Evolutionary conservation across 2,888 invertebrate species (phyloP).

Genomic region (Portevinia maculata): DNA sequence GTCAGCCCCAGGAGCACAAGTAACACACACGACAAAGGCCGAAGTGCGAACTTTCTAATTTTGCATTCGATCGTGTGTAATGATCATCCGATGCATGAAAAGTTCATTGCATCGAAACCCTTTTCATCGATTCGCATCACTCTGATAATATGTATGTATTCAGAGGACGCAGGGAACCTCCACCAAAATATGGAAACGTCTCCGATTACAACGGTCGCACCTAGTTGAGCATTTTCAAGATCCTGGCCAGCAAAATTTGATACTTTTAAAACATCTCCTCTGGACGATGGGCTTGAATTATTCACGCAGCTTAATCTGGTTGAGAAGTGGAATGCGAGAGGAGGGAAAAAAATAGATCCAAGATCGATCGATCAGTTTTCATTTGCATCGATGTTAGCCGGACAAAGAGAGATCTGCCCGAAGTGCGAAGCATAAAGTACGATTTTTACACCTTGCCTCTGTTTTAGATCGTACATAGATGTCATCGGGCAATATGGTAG

Average conservation of each 20-base stretch:
- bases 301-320: slow-evolving; percentile 23
- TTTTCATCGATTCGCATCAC: slow-evolving; percentile 17
- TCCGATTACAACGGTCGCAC: slow-evolving; percentile 32
- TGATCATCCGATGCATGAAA: slow-evolving; percentile 38
- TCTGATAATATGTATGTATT: not conserved
- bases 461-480: not conserved
- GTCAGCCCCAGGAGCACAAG: not conserved
- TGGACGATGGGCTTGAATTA: slow-evolving; percentile 3
- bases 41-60: slow-evolving; percentile 59
- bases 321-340: slow-evolving; percentile 13
- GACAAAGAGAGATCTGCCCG: not conserved
- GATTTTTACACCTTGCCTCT: slow-evolving; percentile 8
- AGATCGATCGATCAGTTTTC: slow-evolving; percentile 15
- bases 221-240: slow-evolving; percentile 2
- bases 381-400: not conserved
- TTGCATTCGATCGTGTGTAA: slow-evolving; percentile 51
- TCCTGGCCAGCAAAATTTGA: slow-evolving; percentile 1
- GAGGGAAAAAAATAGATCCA: not conserved
- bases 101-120: slow-evolving; percentile 31
- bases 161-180: not conserved
- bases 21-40: not conserved
- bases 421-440: not conserved
- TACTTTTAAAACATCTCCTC: slow-evolving; percentile 8
- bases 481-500: slow-evolving; percentile 3
- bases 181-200: not conserved